Evolutionary conservation across 2,797 vertebrate genomes (phyloP), one percentile per base, ranked within the genome.

Genomic region (Pseudochirops cupreus): DNA sequence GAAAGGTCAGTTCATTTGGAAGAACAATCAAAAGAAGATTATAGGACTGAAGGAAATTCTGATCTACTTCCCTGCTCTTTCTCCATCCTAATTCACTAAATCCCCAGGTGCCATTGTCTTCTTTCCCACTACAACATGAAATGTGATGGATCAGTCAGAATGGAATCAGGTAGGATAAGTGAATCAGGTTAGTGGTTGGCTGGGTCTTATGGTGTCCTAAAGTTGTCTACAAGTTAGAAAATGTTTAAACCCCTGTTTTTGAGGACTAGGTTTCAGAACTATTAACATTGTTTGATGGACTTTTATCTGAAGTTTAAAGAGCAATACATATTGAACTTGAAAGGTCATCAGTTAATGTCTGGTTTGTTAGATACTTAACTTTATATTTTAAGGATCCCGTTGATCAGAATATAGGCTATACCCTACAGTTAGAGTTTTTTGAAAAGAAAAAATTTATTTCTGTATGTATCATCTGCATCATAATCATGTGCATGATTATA

Each of bases 271-370:
- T 87, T 46, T 87, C 39, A 26, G 74, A 87, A 87, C 74, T 50
- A 24, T 87, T 46, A 50, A 87, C 39, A 50, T 50, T 87, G 39
- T 87, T 87, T 3, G 21, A 7, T 50, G 1, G 39, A 46, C 21
- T 10, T 87, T 50, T 87, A 50, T 87, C 18, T 82, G n/a, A 87
- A 87, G 12, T 87, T 87, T 82, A 46, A 46, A 39, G 92, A 24
- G 53, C 52, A 54, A 62, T 96, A 57, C 14, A 16, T 82, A 28
- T 93, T 94, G 92, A 93, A 91, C 87, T 95, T 95, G 54, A 29
- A 92, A 96, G 90, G 67, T 95, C 50, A 91, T 93, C 92, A 92
- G 6, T 24, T 94, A 96, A 82, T 26, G 46, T 39, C 92, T 91
- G 90, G 57, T 29, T 46, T 82, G 55, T 95, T 92, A 93, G 91